Base-by-base conservation (phyloP, 2,113 vertebrate genomes). In the Clupea harengus region DNA sequence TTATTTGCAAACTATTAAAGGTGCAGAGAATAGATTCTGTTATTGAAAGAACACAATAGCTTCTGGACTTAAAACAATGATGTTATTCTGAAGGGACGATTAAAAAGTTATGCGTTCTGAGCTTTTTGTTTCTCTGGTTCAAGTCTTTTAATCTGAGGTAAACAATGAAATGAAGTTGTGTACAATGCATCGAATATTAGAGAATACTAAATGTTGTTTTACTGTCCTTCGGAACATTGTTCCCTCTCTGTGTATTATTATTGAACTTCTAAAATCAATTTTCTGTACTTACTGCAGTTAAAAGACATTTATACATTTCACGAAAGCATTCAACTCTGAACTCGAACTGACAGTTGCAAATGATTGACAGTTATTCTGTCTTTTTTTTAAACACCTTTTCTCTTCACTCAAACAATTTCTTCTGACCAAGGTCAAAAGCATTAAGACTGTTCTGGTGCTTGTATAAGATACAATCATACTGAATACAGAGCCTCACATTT, bases 391-490 rank as follows among this genome's bases (percentile, higher is more conserved):
- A 39, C 39, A 39, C 39, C 39, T 39, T 39, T 39, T 39, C 39
- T 39, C 39, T 39, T 39, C 84, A 83, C 85, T 87, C 82, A 83
- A 78, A 28, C 44, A 32, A 28, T 39, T 78, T 87, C 54, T 20
- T 6, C 15, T 67, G 15, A 75, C 72, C 83, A 64, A 45, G 57
- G 72, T 78, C 28, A 78, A 78, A 28, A 78, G 10, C 28, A 39
- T 60, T 49, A 80, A 13, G 15, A 49, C 54, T 88, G 78, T 60
- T 72, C 81, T 57, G 47, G 8, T 20, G 44, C 80, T 88, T 86
- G 84, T 82, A 86, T 85, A 81, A 86, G 39, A 83, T 86, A 44
- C 46, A 39, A 80, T 86, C 81, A 84, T 88, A 88, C 85, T 78
- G 8, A 86, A 72, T 85, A 49, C 52, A 28, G 57, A 80, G 45